Conservation (phyloP, 2,113 vertebrate species). For the Rutilus rutilus region DNA sequence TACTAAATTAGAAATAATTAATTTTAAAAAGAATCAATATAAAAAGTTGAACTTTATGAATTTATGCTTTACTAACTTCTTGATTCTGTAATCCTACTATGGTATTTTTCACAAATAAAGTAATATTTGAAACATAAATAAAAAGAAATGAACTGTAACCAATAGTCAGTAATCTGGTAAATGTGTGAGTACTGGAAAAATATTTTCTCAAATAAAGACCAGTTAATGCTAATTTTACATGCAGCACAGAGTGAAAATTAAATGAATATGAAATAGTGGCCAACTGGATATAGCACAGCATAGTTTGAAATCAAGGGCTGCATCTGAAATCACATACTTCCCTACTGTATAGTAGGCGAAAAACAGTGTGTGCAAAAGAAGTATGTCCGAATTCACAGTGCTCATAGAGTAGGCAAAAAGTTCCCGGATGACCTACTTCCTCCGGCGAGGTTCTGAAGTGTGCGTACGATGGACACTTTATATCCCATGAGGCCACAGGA, state of each 20-base stretch:
- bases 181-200: not conserved
- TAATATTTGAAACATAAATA: not conserved
- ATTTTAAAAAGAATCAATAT: not conserved
- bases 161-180: not conserved
- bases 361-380: no score
- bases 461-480: no score
- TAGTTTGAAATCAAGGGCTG: not conserved
- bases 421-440: no score
- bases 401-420: no score
- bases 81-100: not conserved
- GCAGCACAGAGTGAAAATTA: not conserved
- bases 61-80: not conserved
- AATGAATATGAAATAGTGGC: no score
- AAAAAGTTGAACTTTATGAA: not conserved
- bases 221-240: not conserved
- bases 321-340: no score
- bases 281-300: not conserved
- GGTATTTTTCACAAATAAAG: not conserved
- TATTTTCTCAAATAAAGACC: not conserved
- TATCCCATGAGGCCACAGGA: no score
- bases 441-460: no score
- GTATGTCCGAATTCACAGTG: no score
- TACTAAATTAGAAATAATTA: not conserved
- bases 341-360: no score
- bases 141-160: not conserved